Conservation (phyloP, 2,797 vertebrate species). For the Bradypus variegatus region DNA sequence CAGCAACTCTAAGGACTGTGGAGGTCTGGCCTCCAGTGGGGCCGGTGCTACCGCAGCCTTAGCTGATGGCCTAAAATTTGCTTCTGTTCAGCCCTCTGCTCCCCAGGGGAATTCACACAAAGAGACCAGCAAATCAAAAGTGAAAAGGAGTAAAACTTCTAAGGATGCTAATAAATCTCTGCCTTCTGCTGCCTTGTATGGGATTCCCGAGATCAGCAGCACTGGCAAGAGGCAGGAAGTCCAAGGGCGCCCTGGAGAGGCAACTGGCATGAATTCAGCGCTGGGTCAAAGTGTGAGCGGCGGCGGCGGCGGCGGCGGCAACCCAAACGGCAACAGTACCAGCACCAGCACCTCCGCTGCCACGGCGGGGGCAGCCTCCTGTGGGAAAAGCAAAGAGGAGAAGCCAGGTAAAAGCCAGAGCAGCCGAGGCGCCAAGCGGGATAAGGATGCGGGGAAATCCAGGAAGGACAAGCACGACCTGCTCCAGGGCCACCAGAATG, state of each 20-base stretch:
- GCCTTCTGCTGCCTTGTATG: slow-evolving; percentile 82
- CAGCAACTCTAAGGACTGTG: slow-evolving; percentile 82
- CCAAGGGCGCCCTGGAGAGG: slow-evolving; percentile 86
- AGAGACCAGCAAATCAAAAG: slow-evolving; percentile 92
- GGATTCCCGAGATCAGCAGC: slow-evolving; percentile 85
- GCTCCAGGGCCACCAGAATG: slow-evolving; percentile 74
- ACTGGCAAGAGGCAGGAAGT: slow-evolving; percentile 84
- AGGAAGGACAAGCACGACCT: slow-evolving; percentile 84
- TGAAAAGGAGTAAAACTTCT: slow-evolving; percentile 89
- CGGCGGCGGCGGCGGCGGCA: slow-evolving; percentile 75
- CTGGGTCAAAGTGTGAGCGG: slow-evolving; percentile 78
- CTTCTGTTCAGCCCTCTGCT: slow-evolving; percentile 82
- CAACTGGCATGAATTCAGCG: slow-evolving; percentile 85
- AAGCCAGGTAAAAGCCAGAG: slow-evolving; percentile 81
- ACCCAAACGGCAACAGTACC: slow-evolving; percentile 66
- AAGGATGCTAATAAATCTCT: slow-evolving; percentile 85
- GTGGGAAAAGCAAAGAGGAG: slow-evolving; percentile 85
- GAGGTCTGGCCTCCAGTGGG: slow-evolving; percentile 82
- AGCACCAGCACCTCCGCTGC: slow-evolving; percentile 66
- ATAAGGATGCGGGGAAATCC: slow-evolving; percentile 82
- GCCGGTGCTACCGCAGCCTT: slow-evolving; percentile 80
- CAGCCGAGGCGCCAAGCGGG: slow-evolving; percentile 80
- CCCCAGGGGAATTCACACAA: slow-evolving; percentile 87
- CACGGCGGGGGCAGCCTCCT: slow-evolving; percentile 71
- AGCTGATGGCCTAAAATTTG: slow-evolving; percentile 84